Evolutionary conservation across 1,140 invertebrate species (phyloP).

Genomic region (Chrysomallon squamiferum): DNA sequence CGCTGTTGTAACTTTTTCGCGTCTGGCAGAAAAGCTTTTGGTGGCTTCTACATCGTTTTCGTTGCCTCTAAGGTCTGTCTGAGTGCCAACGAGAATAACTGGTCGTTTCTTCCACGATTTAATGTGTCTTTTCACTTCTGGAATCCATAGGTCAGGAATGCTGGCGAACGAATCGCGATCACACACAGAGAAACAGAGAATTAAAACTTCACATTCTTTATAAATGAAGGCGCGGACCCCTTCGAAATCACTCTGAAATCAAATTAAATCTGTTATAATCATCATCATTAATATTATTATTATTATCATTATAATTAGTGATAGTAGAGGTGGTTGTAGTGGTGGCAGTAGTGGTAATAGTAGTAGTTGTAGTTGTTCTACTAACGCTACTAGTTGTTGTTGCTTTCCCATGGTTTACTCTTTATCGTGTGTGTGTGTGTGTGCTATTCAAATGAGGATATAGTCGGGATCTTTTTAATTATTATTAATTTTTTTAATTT

Average conservation of each 20-base stretch:
- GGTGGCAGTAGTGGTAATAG: background rate
- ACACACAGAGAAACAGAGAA: slow-evolving; percentile 98
- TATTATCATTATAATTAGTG: background rate
- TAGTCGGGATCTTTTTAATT: too few species aligned
- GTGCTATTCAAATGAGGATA: too few species aligned
- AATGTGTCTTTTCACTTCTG: slow-evolving; percentile 72
- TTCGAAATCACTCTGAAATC: slow-evolving; percentile 20
- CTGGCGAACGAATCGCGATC: slow-evolving; percentile 98
- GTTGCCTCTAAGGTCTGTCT: slow-evolving; percentile 40
- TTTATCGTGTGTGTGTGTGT: too few species aligned
- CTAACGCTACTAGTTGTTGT: too few species aligned
- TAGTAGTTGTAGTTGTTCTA: background rate
- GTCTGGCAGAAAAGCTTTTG: slow-evolving; percentile 33
- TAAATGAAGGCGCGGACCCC: slow-evolving; percentile 88
- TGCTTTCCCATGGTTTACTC: too few species aligned
- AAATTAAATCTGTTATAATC: too few species aligned
- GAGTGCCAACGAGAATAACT: slow-evolving; percentile 75
- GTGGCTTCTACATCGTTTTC: background rate
- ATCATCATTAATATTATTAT: too few species aligned
- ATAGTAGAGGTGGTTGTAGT: background rate
- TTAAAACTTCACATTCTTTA: slow-evolving; percentile 96
- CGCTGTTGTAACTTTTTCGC: slow-evolving; percentile 76
- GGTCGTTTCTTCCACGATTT: slow-evolving; percentile 94
- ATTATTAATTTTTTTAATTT: too few species aligned
- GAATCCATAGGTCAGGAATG: slow-evolving; percentile 83